Evolutionary conservation across 2,113 vertebrate genomes (phyloP).

Genomic region (Alectura lathami): DNA sequence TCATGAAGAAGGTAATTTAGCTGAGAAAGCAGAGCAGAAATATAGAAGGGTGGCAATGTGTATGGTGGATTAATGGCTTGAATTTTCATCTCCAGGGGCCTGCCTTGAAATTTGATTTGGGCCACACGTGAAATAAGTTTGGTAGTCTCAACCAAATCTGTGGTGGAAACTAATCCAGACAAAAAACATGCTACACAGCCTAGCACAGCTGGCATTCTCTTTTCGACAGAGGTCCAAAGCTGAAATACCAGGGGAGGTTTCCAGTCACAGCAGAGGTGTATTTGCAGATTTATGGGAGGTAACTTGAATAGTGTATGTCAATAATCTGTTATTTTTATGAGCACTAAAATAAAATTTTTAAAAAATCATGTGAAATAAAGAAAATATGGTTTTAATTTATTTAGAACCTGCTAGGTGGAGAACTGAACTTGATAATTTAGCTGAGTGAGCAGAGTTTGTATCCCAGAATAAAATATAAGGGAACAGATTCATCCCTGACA

Average conservation of each 20-base stretch:
- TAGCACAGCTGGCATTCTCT: not conserved
- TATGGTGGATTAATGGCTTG: not conserved
- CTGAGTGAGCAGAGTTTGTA: not conserved
- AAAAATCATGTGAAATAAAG: not conserved
- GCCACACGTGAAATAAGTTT: conserved; percentile 34
- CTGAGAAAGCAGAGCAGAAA: conserved; percentile 44
- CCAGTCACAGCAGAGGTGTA: not conserved
- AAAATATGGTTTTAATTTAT: conserved; percentile 14
- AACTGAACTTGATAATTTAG: conserved; percentile 11
- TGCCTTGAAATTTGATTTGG: conserved; percentile 21
- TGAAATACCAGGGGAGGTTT: not conserved
- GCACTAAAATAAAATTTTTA: conserved; percentile 8
- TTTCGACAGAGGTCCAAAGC: not conserved
- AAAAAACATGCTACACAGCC: not conserved
- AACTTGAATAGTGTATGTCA: not conserved
- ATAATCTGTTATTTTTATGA: conserved; percentile 38
- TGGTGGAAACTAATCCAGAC: not conserved
- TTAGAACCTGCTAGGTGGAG: conserved; percentile 5
- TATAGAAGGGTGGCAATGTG: not conserved
- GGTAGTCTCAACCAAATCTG: not conserved
- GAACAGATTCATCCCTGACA: not conserved
- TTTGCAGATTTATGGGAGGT: conserved; percentile 16
- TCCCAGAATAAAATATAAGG: not conserved
- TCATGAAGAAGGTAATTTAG: conserved; percentile 46
- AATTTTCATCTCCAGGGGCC: conserved; percentile 8